Percentiles rank a stretch among this genome's conserved stretches.
phyloP scores from a whole-genome alignment of 2,888 invertebrate genomes.

The Morpho deidamia region DNA sequence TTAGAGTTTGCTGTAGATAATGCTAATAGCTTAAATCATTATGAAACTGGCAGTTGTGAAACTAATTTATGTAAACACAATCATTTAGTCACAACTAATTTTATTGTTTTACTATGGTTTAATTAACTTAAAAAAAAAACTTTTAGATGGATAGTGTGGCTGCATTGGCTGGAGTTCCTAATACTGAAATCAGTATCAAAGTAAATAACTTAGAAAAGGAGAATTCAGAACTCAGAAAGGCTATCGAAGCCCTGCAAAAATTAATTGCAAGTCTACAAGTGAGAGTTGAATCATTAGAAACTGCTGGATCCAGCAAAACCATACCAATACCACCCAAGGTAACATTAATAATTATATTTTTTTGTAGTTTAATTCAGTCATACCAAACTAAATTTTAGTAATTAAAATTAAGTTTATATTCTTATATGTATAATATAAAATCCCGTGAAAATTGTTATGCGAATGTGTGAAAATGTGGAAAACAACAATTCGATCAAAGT shows the following conservation, averaged over 20 bases:
- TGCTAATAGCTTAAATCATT: too few relatives aligned
- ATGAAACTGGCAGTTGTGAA: too few relatives aligned
- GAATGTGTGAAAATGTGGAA: too few relatives aligned
- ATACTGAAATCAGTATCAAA: constrained; percentile 76
- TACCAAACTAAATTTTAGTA: not conserved
- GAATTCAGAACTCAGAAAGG: constrained; percentile 71
- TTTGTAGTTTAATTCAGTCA: not conserved
- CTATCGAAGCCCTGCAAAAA: constrained; percentile 64
- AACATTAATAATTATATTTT: constrained; percentile 16
- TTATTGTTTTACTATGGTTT: too few relatives aligned
- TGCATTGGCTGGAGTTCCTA: constrained; percentile 73
- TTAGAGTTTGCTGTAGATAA: too few relatives aligned
- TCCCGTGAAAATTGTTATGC: too few relatives aligned
- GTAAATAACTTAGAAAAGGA: constrained; percentile 78
- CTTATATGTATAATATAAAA: too few relatives aligned
- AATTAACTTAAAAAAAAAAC: too few relatives aligned
- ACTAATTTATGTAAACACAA: too few relatives aligned
- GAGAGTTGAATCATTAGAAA: constrained; percentile 61
- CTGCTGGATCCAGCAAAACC: constrained; percentile 33
- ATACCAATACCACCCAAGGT: constrained; percentile 45
- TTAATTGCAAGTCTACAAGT: constrained; percentile 67
- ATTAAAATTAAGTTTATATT: too few relatives aligned
- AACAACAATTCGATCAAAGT: too few relatives aligned
- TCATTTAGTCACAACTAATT: not conserved
- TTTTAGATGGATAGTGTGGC: constrained; percentile 83